Conservation (phyloP, 2,888 invertebrate genomes). For the Steinernema scapterisci region DNA sequence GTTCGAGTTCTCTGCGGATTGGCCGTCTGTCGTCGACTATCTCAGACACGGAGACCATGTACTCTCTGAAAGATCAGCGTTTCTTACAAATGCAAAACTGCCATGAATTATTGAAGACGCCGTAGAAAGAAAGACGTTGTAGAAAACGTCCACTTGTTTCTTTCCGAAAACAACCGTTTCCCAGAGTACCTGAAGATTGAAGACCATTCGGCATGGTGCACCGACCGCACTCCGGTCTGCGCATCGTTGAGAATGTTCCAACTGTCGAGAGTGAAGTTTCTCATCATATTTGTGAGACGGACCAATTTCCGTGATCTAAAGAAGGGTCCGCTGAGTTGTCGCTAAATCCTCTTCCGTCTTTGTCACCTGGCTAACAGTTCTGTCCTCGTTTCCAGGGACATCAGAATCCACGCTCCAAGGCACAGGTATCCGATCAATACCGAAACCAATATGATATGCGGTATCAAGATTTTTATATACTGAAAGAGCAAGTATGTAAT, state of each 20-base stretch:
- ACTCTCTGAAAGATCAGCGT: conserved; percentile 50
- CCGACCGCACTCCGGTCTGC: conserved; percentile 54
- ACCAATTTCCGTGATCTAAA: conserved; percentile 48
- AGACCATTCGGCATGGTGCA: conserved; percentile 61
- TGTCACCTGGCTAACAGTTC: conserved; percentile 52
- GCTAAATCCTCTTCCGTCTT: background rate
- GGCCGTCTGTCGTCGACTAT: conserved; percentile 62
- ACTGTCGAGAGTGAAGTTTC: conserved; percentile 63
- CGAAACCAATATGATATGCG: conserved; percentile 66
- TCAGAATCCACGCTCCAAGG: conserved; percentile 66
- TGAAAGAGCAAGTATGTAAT: conserved; percentile 43
- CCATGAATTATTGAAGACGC: background rate
- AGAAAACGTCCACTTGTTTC: background rate
- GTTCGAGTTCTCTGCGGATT: conserved; percentile 58
- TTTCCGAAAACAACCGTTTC: background rate
- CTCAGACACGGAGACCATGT: conserved; percentile 62
- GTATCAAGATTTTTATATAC: conserved; percentile 67
- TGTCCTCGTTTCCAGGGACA: conserved; percentile 65
- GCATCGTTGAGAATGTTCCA: conserved; percentile 62
- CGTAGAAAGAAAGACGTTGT: background rate
- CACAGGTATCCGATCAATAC: conserved; percentile 66
- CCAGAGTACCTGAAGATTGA: conserved; percentile 49
- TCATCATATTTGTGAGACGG: conserved; percentile 63
- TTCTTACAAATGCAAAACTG: background rate
- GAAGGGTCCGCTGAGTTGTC: background rate